A percentile compares a stretch with the other conserved stretches of the same genome.
Conservation (phyloP, 1,140 invertebrate species). For the Aphis craccivora region DNA sequence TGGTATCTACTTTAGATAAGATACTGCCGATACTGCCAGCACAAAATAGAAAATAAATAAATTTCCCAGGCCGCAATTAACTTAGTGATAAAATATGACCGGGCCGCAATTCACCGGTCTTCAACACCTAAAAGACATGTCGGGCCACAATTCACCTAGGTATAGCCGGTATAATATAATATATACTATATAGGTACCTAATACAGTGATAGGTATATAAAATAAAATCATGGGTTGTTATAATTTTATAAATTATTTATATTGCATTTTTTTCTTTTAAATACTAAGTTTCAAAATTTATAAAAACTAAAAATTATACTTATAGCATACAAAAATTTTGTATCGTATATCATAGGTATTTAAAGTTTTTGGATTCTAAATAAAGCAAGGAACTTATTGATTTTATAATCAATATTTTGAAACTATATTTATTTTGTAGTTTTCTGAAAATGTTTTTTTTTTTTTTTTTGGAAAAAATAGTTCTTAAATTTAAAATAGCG, state of each 20-base stretch:
- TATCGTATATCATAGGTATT: not conserved
- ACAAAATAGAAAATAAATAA: no score
- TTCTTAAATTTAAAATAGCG: not conserved
- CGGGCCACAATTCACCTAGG: no score
- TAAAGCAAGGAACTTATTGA: not conserved
- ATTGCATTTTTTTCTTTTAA: not conserved
- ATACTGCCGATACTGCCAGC: no score
- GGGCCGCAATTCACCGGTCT: no score
- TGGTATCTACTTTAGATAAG: no score
- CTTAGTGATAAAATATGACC: no score
- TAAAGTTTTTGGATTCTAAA: not conserved
- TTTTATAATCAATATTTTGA: not conserved
- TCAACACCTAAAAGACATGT: no score
- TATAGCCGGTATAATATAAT: not conserved
- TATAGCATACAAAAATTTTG: not conserved
- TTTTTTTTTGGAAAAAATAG: no score
- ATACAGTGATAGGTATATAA: no score
- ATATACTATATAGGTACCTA: no score
- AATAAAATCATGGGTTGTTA: not conserved
- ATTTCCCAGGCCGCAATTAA: no score
- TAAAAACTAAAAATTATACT: not conserved
- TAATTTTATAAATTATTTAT: not conserved
- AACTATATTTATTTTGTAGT: no score
- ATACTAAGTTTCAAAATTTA: not conserved
- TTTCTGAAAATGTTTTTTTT: not conserved